These are phyloP conservation scores for Ondatra zibethicus DNA, from an alignment of 2,113 vertebrate species.

Conservation along the genomic window DNA sequence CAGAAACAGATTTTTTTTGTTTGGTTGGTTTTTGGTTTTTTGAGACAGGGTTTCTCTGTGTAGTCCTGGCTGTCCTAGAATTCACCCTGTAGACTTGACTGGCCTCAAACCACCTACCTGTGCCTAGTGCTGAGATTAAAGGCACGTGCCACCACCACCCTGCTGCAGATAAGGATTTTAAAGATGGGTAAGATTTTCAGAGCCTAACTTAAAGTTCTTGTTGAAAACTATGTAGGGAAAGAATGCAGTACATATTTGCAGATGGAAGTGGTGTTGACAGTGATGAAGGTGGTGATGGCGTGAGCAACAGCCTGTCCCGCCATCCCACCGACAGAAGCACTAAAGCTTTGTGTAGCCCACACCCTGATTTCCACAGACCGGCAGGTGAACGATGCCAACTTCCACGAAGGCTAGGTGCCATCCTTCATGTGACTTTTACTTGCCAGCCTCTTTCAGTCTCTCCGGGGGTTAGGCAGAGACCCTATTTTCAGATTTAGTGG, in stretches of 20 bases:
- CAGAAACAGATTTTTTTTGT: not conserved
- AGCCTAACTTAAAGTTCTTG: not conserved
- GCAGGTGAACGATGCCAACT: not conserved
- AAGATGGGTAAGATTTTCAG: not conserved
- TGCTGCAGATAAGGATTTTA: not conserved
- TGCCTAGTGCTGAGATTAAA: not conserved
- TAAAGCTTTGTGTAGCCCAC: not conserved
- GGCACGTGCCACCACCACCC: not conserved
- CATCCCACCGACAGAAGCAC: not conserved
- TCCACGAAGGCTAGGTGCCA: not conserved
- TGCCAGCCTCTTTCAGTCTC: not conserved
- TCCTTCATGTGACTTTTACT: not conserved
- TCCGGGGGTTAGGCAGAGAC: not conserved
- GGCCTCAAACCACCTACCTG: not conserved
- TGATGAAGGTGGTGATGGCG: not conserved
- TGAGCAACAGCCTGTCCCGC: not conserved
- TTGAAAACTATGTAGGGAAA: not conserved
- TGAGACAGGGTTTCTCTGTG: not conserved
- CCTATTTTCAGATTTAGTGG: not conserved
- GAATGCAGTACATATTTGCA: not conserved
- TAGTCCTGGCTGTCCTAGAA: not conserved
- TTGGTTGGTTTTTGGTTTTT: not conserved
- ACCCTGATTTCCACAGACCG: slow-evolving; percentile 16
- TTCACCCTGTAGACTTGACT: not conserved
- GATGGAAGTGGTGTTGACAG: not conserved